Conservation (phyloP, 2,113 vertebrate genomes). For the Chascanopsetta lugubris region DNA sequence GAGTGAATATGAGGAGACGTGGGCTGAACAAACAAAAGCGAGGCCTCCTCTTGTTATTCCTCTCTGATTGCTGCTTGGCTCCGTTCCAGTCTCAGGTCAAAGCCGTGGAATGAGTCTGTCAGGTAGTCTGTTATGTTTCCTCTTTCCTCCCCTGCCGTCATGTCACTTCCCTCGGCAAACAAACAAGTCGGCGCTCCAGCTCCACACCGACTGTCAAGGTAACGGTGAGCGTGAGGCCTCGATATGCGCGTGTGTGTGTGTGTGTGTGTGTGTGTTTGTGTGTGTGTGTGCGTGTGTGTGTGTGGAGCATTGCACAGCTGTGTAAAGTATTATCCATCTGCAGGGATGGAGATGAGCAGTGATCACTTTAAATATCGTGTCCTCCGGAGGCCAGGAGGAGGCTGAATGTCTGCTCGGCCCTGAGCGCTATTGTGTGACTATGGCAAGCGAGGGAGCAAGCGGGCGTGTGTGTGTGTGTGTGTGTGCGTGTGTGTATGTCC, state of each 20-base stretch:
- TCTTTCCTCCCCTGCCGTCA: slow-evolving; percentile 80
- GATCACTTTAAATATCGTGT: slow-evolving; percentile 69
- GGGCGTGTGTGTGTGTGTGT: too few relatives aligned
- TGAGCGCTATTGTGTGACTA: slow-evolving; percentile 60
- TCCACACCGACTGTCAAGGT: slow-evolving; percentile 58
- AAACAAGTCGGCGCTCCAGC: slow-evolving; percentile 71
- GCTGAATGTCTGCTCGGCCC: slow-evolving; percentile 66
- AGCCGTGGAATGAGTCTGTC: slow-evolving; percentile 71
- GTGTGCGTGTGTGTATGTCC: too few relatives aligned
- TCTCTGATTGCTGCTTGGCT: slow-evolving; percentile 79
- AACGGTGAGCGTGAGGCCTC: slow-evolving; percentile 31
- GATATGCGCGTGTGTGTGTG: too few relatives aligned
- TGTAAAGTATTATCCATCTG: slow-evolving; percentile 76
- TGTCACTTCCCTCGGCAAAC: slow-evolving; percentile 79
- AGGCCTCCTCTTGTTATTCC: slow-evolving; percentile 73
- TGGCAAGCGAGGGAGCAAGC: slow-evolving; percentile 33
- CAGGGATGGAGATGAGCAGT: slow-evolving; percentile 48
- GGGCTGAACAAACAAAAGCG: slow-evolving; percentile 79
- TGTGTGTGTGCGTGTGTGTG: too few relatives aligned
- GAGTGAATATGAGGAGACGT: slow-evolving; percentile 52
- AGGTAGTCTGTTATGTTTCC: slow-evolving; percentile 82
- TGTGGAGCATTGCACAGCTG: slow-evolving; percentile 72
- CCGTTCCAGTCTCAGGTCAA: slow-evolving; percentile 76
- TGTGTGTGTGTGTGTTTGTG: too few relatives aligned
- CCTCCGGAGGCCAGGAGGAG: slow-evolving; percentile 68